These are phyloP conservation scores for Cariama cristata DNA, from an alignment of 2,113 vertebrate genomes.

Conservation along the genomic window DNA sequence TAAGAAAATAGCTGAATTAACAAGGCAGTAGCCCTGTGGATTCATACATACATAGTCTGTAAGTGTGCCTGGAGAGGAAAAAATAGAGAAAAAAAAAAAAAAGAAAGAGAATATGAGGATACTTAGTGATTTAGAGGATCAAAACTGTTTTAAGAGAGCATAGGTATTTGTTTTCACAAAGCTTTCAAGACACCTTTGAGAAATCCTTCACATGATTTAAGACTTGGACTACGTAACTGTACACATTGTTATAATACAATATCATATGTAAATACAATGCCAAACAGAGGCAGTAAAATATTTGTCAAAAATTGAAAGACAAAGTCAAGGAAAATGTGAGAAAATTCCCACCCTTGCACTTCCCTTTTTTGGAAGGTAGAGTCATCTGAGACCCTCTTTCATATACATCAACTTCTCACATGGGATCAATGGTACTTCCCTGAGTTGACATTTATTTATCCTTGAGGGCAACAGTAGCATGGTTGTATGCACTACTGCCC, in stretches of 20 bases:
- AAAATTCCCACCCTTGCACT: not conserved
- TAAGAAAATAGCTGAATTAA: not conserved
- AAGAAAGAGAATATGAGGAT: not conserved
- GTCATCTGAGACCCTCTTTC: not conserved
- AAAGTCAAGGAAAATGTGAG: not conserved
- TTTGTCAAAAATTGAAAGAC: not conserved
- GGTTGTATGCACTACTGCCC: not conserved
- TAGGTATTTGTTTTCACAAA: not conserved
- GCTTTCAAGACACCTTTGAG: not conserved
- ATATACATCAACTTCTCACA: not conserved
- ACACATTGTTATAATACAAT: not conserved
- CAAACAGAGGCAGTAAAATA: not conserved
- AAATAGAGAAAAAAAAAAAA: too few species aligned
- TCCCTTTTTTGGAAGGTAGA: not conserved
- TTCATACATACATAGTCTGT: not conserved
- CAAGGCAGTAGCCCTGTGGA: not conserved
- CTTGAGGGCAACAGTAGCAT: not conserved
- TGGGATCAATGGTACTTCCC: not conserved
- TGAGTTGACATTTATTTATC: not conserved
- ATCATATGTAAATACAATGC: accelerated
- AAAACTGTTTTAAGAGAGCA: not conserved
- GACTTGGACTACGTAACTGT: not conserved
- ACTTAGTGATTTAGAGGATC: not conserved
- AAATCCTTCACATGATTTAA: not conserved
- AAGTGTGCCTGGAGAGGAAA: not conserved